These are phyloP conservation scores for Rhagonycha fulva DNA, from an alignment of 2,888 invertebrate genomes.

Conservation along the genomic window DNA sequence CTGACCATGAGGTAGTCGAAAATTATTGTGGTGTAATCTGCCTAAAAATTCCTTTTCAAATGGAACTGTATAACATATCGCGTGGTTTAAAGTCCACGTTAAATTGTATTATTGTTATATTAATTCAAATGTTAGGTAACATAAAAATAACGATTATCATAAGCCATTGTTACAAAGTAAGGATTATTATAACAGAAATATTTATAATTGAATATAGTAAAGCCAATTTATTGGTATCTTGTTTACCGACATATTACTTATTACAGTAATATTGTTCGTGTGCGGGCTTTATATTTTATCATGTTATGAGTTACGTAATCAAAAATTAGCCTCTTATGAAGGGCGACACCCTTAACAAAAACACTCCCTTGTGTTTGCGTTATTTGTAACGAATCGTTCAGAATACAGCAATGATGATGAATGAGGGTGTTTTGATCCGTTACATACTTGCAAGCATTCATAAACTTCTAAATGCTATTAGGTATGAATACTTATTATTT, in stretches of 20 bases:
- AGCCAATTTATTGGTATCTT: conserved; percentile 2
- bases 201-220: not conserved
- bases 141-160: too few species aligned
- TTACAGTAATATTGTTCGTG: conserved; percentile 34
- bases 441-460: conserved; percentile 15
- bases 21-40: too few species aligned
- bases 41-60: too few species aligned
- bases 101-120: too few species aligned
- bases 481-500: not conserved
- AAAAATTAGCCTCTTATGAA: conserved; percentile 49
- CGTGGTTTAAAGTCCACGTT: too few species aligned
- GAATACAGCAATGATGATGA: conserved; percentile 49
- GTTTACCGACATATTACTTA: conserved; percentile 16
- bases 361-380: conserved; percentile 46
- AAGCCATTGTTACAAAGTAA: too few species aligned
- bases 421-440: conserved; percentile 45
- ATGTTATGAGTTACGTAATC: conserved; percentile 52
- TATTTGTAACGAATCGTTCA: conserved; percentile 55
- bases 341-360: conserved; percentile 46
- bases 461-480: conserved; percentile 10
- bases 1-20: too few species aligned
- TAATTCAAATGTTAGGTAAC: too few species aligned
- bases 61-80: too few species aligned
- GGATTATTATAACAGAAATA: not conserved
- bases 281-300: conserved; percentile 48